These are phyloP conservation scores for Stramonita haemastoma DNA, from an alignment of 2,888 invertebrate genomes.

Conservation along the genomic window DNA sequence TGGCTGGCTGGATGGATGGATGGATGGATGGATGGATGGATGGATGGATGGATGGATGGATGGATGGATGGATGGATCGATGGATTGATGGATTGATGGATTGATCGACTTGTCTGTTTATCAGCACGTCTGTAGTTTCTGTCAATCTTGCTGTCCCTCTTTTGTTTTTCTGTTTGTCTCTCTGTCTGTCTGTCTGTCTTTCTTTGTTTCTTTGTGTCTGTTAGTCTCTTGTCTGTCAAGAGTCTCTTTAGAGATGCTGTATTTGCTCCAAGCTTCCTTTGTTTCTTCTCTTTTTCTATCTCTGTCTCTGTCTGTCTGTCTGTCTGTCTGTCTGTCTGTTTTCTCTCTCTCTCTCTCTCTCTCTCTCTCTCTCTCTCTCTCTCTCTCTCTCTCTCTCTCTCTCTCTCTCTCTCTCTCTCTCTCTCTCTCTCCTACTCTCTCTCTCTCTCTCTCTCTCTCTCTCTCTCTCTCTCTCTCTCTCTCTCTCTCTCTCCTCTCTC, in stretches of 20 bases:
- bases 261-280: background rate
- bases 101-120: too few species aligned
- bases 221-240: background rate
- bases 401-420: background rate
- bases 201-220: background rate
- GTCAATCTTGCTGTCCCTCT: background rate
- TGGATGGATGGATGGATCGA: too few species aligned
- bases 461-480: too few species aligned
- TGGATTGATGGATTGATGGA: too few species aligned
- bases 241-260: background rate
- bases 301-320: background rate
- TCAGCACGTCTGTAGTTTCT: too few species aligned
- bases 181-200: background rate
- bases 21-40: too few species aligned
- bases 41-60: too few species aligned
- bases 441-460: background rate
- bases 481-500: too few species aligned
- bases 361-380: background rate
- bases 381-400: background rate
- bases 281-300: background rate
- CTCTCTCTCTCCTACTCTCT: constrained; percentile 7
- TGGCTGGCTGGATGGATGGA: too few species aligned
- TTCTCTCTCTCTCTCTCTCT: background rate
- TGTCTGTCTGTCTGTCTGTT: background rate
- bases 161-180: background rate